Evolutionary conservation across 2,888 invertebrate species (phyloP).

Genomic region (Nemotelus nigrinus): DNA sequence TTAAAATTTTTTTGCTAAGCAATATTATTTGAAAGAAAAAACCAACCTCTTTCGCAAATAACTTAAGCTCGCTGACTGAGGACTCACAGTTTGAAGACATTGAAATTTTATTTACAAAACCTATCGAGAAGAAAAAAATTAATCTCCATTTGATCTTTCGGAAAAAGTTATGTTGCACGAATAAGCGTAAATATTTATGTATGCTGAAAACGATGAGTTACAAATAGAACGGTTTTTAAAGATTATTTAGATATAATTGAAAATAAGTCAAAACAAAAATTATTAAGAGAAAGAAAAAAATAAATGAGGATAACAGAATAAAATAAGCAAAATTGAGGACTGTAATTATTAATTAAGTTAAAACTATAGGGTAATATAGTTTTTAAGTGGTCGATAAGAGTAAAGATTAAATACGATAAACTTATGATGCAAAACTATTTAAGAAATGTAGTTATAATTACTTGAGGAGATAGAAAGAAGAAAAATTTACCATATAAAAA

Average conservation of each 20-base stretch:
- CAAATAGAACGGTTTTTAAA: conserved; percentile 14
- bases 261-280: conserved; percentile 40
- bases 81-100: too few relatives aligned
- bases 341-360: conserved; percentile 31
- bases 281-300: conserved; percentile 10
- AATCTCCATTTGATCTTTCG: too few relatives aligned
- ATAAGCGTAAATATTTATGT: conserved; percentile 26
- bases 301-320: not conserved
- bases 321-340: conserved; percentile 29
- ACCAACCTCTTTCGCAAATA: not conserved
- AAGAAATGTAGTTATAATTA: conserved; percentile 10
- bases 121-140: too few relatives aligned
- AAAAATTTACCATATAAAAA: conserved; percentile 36
- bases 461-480: not conserved
- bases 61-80: too few relatives aligned
- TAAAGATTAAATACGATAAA: conserved; percentile 30
- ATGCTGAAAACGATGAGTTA: not conserved
- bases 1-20: not conserved
- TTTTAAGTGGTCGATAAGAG: conserved; percentile 5
- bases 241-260: conserved; percentile 31
- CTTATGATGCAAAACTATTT: conserved; percentile 29
- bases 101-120: too few relatives aligned
- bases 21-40: not conserved
- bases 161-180: not conserved
- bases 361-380: conserved; percentile 32